These are phyloP conservation scores for Chiloscyllium punctatum DNA, from an alignment of 2,797 vertebrate genomes.

Conservation along the genomic window DNA sequence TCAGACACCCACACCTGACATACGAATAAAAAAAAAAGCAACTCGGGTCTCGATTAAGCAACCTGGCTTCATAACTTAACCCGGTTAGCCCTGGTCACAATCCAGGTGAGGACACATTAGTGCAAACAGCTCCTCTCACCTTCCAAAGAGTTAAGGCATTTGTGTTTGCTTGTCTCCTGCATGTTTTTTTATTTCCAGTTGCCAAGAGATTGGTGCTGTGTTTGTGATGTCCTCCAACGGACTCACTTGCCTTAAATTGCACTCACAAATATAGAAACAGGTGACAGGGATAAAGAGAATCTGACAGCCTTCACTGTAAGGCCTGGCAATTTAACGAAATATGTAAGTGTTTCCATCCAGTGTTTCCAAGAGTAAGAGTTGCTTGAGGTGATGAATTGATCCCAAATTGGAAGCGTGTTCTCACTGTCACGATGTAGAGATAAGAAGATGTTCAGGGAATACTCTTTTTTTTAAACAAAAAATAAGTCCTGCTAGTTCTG, in stretches of 20 bases:
- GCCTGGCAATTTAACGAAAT: not conserved
- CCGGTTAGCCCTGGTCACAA: not conserved
- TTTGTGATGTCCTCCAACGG: not conserved
- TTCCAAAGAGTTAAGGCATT: not conserved
- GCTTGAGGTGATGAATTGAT: slow-evolving; percentile 17
- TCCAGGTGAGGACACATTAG: not conserved
- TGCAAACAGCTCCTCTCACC: not conserved
- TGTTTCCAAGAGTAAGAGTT: not conserved
- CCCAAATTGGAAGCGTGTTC: not conserved
- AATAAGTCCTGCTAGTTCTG: not conserved
- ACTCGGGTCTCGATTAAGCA: not conserved
- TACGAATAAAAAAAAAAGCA: too few relatives aligned
- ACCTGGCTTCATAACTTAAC: not conserved
- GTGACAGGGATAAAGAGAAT: not conserved
- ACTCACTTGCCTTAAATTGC: not conserved
- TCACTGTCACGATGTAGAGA: not conserved
- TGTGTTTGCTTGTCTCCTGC: not conserved
- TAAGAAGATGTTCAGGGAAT: not conserved
- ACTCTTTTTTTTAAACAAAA: not conserved
- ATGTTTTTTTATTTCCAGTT: not conserved
- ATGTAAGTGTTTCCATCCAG: not conserved
- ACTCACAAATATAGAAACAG: not conserved
- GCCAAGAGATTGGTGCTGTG: not conserved
- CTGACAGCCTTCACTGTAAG: not conserved
- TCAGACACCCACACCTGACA: too few relatives aligned